Conservation (phyloP, 2,113 vertebrate genomes). For the Meleagris gallopavo region DNA sequence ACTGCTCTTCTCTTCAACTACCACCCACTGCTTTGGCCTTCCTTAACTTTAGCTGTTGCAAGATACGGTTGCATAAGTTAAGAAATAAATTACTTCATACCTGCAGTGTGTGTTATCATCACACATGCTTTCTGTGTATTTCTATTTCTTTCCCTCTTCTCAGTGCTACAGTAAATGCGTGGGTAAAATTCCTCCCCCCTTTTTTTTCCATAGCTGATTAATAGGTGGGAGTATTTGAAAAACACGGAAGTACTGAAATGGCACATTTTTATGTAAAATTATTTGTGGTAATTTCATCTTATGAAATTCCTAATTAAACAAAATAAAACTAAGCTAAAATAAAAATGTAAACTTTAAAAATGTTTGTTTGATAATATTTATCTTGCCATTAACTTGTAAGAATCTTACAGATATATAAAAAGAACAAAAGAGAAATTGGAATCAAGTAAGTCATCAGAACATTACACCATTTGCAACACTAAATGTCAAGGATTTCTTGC, state of each 20-base stretch:
- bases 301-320: background rate
- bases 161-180: background rate
- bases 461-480: background rate
- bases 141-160: background rate
- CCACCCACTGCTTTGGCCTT: background rate
- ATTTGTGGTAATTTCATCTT: background rate
- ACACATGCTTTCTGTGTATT: background rate
- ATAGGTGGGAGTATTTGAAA: background rate
- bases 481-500: constrained; percentile 2
- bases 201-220: background rate
- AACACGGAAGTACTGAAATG: background rate
- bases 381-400: background rate
- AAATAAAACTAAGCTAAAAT: background rate
- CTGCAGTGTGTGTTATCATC: background rate
- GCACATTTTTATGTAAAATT: background rate
- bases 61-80: background rate
- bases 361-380: background rate
- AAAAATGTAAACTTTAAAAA: background rate
- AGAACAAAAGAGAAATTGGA: background rate
- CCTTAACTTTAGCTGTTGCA: background rate
- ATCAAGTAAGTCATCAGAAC: background rate
- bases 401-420: background rate
- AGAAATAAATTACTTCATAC: background rate
- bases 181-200: background rate
- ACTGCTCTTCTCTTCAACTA: background rate